Conservation (phyloP, 1,140 invertebrate genomes). For the Eueides isabella region DNA sequence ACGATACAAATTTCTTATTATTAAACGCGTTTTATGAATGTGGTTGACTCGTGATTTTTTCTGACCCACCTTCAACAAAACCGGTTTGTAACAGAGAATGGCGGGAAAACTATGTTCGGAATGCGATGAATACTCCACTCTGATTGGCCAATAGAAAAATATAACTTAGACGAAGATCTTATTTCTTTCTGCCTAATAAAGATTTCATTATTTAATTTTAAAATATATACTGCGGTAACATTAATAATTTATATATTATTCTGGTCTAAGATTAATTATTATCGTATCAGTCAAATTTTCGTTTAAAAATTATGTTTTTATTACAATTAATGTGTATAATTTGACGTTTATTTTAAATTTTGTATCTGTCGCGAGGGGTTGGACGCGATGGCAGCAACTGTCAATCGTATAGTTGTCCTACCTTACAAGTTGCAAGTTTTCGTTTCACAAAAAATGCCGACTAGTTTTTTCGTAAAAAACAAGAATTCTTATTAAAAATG, state of each 20-base stretch:
- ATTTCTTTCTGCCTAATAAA: conserved; percentile 7
- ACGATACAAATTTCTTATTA: not conserved
- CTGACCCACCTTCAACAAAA: conserved; percentile 11
- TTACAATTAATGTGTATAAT: not conserved
- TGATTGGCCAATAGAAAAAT: conserved; percentile 17
- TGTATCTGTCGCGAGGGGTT: conserved; percentile 16
- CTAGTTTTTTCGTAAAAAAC: conserved; percentile 42
- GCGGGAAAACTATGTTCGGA: conserved; percentile 29
- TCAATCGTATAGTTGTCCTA: conserved; percentile 23
- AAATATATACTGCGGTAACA: not conserved
- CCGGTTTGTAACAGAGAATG: conserved; percentile 27
- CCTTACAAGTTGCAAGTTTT: conserved; percentile 42
- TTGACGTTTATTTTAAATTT: conserved; percentile 17
- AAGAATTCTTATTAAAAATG: conserved; percentile 37
- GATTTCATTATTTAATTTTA: not conserved
- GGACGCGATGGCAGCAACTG: conserved; percentile 44
- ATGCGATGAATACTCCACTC: conserved; percentile 20
- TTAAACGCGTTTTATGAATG: not conserved
- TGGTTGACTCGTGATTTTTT: not conserved
- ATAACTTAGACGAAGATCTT: not conserved
- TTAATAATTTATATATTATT: not conserved
- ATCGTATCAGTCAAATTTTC: not conserved
- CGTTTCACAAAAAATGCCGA: conserved; percentile 48
- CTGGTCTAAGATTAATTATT: too few relatives aligned
- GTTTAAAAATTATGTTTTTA: not conserved